These are phyloP conservation scores for Nephrotoma guestfalica DNA, from an alignment of 2,888 invertebrate species.

Conservation along the genomic window DNA sequence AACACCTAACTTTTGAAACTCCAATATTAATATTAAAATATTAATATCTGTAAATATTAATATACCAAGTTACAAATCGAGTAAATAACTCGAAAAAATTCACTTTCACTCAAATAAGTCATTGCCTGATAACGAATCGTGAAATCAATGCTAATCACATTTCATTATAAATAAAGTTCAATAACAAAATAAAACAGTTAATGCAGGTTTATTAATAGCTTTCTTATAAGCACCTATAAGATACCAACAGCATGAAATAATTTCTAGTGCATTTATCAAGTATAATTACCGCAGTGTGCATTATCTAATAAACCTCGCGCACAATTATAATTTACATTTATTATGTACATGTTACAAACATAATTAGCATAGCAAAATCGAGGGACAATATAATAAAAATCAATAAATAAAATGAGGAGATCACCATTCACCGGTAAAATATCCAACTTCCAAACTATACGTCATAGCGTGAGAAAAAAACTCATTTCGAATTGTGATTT, in stretches of 20 bases:
- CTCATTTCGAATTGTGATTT: not conserved
- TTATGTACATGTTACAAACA: not conserved
- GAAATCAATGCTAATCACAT: not conserved
- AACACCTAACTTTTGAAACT: no score
- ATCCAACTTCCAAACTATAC: not conserved
- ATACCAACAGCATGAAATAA: not conserved
- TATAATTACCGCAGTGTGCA: not conserved
- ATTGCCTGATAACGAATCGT: not conserved
- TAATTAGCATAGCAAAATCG: not conserved
- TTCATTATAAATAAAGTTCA: not conserved
- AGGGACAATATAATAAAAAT: not conserved
- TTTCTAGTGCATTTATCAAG: not conserved
- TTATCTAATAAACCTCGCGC: not conserved
- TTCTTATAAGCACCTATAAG: not conserved
- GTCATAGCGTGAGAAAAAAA: not conserved
- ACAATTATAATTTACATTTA: not conserved
- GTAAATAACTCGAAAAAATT: not conserved
- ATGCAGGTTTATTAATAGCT: not conserved
- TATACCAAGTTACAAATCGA: not conserved
- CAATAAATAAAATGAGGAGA: no score
- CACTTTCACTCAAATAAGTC: not conserved
- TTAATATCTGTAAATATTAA: no score
- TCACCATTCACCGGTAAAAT: no score
- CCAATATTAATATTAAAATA: no score
- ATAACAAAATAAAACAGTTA: not conserved